Conservation (phyloP, 2,888 invertebrate species). For the Tachina fera region DNA sequence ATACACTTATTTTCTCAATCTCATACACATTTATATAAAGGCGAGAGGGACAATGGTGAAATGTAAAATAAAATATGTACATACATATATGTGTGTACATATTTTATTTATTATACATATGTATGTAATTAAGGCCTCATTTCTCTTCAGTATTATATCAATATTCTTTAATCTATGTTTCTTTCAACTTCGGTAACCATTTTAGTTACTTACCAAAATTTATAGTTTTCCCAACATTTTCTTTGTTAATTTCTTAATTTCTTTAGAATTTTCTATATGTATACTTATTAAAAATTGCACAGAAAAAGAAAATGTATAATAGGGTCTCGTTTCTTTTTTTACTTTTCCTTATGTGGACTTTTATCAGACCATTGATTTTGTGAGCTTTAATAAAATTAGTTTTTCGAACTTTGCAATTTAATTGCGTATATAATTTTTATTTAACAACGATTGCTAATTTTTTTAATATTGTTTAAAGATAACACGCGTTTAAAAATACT, state of each 20-base stretch:
- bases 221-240: conserved; percentile 66
- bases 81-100: too few relatives aligned
- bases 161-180: background rate
- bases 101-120: background rate
- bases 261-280: conserved; percentile 34
- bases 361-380: conserved; percentile 56
- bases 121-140: conserved; percentile 26
- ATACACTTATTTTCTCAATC: background rate
- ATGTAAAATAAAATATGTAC: background rate
- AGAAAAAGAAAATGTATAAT: conserved; percentile 68
- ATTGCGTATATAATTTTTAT: conserved; percentile 47
- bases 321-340: conserved; percentile 52
- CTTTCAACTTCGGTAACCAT: background rate
- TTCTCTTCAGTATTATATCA: conserved; percentile 27
- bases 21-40: background rate
- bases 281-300: conserved; percentile 32
- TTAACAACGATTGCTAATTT: conserved; percentile 56
- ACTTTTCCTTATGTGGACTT: conserved; percentile 63
- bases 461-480: conserved; percentile 37
- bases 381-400: background rate
- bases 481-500: conserved; percentile 47
- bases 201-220: conserved; percentile 60
- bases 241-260: conserved; percentile 61
- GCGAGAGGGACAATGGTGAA: conserved; percentile 1
- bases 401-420: conserved; percentile 39